These are phyloP conservation scores for Nylanderia fulva DNA, from an alignment of 1,140 invertebrate genomes.

Conservation along the genomic window DNA sequence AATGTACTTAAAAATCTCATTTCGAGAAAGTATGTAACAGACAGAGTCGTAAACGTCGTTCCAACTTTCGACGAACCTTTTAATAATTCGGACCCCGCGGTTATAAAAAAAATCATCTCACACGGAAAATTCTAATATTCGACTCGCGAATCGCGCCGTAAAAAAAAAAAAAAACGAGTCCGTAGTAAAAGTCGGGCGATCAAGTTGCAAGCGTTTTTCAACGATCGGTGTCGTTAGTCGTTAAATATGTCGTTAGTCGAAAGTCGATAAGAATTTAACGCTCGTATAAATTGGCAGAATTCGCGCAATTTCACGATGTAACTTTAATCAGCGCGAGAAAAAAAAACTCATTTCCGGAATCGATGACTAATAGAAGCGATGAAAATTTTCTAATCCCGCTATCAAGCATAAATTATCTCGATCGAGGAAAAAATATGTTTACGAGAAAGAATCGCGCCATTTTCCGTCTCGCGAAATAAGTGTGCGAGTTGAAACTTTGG, in stretches of 20 bases:
- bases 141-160: background rate
- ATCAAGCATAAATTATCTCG: background rate
- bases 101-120: constrained; percentile 28
- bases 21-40: constrained; percentile 15
- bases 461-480: background rate
- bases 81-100: constrained; percentile 31
- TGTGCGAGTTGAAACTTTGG: constrained; percentile 10
- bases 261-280: constrained; percentile 48
- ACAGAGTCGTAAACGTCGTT: constrained; percentile 26
- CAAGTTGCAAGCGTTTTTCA: background rate
- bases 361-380: background rate
- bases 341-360: background rate
- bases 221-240: background rate
- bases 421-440: background rate
- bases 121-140: constrained; percentile 59
- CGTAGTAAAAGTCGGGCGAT: constrained; percentile 16
- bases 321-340: background rate
- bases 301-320: background rate
- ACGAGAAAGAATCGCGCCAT: background rate
- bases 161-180: background rate
- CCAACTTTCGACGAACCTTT: constrained; percentile 24
- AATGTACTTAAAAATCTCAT: constrained; percentile 16
- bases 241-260: constrained; percentile 49
- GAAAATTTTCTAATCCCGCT: constrained; percentile 7
- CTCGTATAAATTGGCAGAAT: background rate